A percentile compares a stretch with the other conserved stretches of the same genome.
These are phyloP conservation scores for human (Homo sapiens) DNA, from an alignment of 2,113 vertebrate genomes.

Conservation along the genomic window DNA sequence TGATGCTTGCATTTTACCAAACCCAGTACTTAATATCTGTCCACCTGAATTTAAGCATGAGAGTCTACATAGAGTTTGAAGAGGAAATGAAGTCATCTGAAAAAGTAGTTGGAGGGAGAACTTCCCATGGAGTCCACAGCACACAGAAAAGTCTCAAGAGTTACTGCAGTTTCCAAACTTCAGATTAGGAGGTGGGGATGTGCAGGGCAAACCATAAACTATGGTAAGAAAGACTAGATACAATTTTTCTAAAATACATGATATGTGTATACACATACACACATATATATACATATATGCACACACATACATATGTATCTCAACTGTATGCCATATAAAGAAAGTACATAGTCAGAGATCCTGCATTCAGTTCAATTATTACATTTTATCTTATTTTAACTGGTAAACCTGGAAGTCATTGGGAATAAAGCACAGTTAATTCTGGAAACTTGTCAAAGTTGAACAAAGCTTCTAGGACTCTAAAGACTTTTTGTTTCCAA, in stretches of 20 bases:
- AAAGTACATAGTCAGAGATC: background rate
- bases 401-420: slow-evolving; percentile 51
- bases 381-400: slow-evolving; percentile 39
- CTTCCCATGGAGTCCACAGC: background rate
- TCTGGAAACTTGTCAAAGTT: slow-evolving; percentile 35
- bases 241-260: background rate
- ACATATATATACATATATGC: rapidly evolving
- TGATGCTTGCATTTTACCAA: background rate
- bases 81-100: slow-evolving; percentile 51
- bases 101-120: background rate
- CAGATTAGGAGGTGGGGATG: background rate
- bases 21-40: background rate
- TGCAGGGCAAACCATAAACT: background rate
- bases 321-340: background rate
- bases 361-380: background rate
- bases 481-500: background rate
- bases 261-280: background rate
- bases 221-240: background rate
- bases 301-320: background rate
- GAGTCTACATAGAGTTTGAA: background rate
- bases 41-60: slow-evolving; percentile 2
- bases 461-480: background rate
- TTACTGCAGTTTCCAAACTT: background rate
- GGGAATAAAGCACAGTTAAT: background rate
- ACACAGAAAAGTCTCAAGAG: background rate